A percentile compares a stretch with the other conserved stretches of the same genome.
Evolutionary conservation across 2,113 vertebrate species (phyloP).

Genomic region (Gnathonemus longibarbis): DNA sequence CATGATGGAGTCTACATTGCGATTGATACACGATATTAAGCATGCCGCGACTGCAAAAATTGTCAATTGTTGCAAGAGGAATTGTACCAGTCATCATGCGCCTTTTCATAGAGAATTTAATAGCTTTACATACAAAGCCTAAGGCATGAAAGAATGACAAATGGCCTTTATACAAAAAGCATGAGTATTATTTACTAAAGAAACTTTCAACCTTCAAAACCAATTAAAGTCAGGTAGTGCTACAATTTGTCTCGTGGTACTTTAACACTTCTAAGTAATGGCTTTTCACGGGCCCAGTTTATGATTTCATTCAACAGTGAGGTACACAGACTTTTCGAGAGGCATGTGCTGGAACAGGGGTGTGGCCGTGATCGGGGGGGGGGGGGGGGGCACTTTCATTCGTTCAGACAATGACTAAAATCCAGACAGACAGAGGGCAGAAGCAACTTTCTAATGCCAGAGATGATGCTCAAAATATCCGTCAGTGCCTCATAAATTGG

Average conservation of each 20-base stretch:
- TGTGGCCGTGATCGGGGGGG: neutral
- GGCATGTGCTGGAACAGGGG: neutral
- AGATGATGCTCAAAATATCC: neutral
- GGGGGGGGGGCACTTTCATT: neutral
- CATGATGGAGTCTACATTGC: neutral
- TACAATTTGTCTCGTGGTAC: neutral
- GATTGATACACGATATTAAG: neutral
- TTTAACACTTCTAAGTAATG: neutral
- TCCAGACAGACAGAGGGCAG: neutral
- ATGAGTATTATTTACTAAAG: constrained; percentile 6
- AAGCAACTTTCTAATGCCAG: neutral
- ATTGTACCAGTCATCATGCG: neutral
- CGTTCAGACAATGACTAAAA: neutral
- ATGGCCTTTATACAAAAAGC: neutral
- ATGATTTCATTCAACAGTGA: neutral
- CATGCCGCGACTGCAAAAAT: neutral
- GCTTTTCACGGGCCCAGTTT: neutral
- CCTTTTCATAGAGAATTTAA: neutral
- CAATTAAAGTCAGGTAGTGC: neutral
- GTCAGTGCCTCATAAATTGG: neutral
- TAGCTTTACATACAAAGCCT: neutral
- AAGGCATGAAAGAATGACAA: neutral
- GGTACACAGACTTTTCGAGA: neutral
- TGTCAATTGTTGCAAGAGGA: neutral
- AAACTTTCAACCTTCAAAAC: neutral